Base-by-base conservation (phyloP, 2,888 invertebrate genomes). In the Pristionchus entomophagus region DNA sequence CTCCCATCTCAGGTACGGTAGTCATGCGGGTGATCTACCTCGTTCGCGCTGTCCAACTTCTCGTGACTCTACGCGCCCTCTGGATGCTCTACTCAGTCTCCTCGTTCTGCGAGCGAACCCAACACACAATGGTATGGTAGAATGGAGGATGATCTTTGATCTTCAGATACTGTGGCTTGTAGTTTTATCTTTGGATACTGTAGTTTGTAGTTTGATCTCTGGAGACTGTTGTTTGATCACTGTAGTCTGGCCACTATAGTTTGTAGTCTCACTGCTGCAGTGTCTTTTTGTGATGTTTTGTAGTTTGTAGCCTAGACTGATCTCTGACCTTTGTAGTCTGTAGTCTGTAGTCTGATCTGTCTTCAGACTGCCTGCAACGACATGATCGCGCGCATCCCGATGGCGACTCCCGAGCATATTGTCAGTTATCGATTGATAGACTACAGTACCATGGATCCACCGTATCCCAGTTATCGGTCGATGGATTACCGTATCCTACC, bases 21-120 rank as follows among this genome's bases (percentile, higher is more conserved):
- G 69, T 29, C 17, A 69, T 69, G 69, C 69, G 69, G 38, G 38
- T 69, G 41, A 69, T 69, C 69, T 69, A 69, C 38, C 69, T 69
- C 69, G 38, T 69, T 38, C 69, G 69, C 8, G 38, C 69, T 12
- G 35, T 12, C 5, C 69, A 69, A n/a, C 32, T 69, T 8, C 22
- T 69, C 5, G 12, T 38, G 8, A 38, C 69, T 22, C 69, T 69
- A 17, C 22, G n/a, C 4, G 35, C 38, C 69, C 69, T 69, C 35
- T 69, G 32, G 19, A 19, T 69, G 41, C 41, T 69, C 38, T 69
- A 69, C 38, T 69, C 69, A 19, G 69, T 69, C n/a, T 1, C 2
- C 12, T 19, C 19, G 5, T 69, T 69, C 69, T 69, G 69, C 38
- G 38, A 69, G n/a, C 22, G 32, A 38, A 69, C 69, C 22, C 38